Base-by-base conservation (phyloP, 2,888 invertebrate species). In the Masnerella sp. region DNA sequence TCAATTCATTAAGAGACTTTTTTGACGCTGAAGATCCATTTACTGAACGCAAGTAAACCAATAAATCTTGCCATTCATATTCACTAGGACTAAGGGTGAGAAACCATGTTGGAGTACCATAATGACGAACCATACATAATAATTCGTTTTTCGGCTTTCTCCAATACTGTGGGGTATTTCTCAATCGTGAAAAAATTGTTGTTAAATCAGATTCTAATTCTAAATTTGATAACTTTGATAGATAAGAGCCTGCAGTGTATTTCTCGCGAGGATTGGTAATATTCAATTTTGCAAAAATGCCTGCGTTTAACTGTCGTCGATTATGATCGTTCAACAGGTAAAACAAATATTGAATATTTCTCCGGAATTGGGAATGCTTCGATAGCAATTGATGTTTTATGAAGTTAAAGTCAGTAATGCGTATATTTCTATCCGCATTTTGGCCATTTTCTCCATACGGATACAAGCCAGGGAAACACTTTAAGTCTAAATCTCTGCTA, bases 21-120 rank as follows among this genome's bases (percentile, higher is more conserved):
- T 79, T 80, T 3, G 64, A 65, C 58, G 78, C 74, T 14, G 72
- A 17, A 82, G 73, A 71, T 83, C 82, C 0, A 32, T 34, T 34
- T 2, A 34, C 34, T 34, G 34, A 34, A 12, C 34, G 34, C 9
- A 34, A 11, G 14, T 12, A 34, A 5, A 7, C 12, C 9, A 34
- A 34, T 14, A 34, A 34, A 2, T 34, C 34, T 34, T 34, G 72
- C 78, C 82, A 81, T 9, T 34, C 34, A 34, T 12, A 34, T 34
- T 34, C 34, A 12, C 34, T 34, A 1, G 79, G 78, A 62, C 80
- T 79, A 8, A 79, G 9, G 5, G 78, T 81, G 7, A 80, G 49
- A 43, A 80, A 79, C 72, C 73, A 80, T n/a, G 79, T 80, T 2
- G 79, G 77, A 30, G 79, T 74, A 18, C 78, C 78, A 69, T 80